Percentiles rank a stretch among this genome's conserved stretches.
Conservation (phyloP, 2,888 invertebrate genomes). For the Tuta absoluta region DNA sequence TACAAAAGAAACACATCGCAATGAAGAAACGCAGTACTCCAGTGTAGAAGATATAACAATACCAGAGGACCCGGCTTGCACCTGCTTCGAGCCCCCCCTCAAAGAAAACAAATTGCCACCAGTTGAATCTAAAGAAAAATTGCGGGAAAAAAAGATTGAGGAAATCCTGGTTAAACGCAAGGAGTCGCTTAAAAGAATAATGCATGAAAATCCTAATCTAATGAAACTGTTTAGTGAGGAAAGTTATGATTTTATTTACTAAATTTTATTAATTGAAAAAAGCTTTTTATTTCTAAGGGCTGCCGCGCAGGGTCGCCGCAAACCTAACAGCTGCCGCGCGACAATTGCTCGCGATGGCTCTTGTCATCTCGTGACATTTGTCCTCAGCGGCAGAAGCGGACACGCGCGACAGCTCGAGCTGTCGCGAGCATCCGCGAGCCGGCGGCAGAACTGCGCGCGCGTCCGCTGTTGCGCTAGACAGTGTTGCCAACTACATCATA, state of each 20-base stretch:
- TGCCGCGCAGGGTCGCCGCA: too few species aligned
- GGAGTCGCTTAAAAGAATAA: slow-evolving; percentile 51
- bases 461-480: too few species aligned
- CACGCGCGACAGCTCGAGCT: too few species aligned
- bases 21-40: slow-evolving; percentile 65
- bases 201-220: slow-evolving; percentile 59
- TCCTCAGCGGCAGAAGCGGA: too few species aligned
- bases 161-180: slow-evolving; percentile 52
- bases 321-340: too few species aligned
- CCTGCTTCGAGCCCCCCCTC: slow-evolving; percentile 44
- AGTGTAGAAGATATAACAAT: slow-evolving; percentile 57
- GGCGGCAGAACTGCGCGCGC: too few species aligned
- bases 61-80: slow-evolving; percentile 44
- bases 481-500: too few species aligned
- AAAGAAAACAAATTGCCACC: not conserved
- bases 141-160: slow-evolving; percentile 20
- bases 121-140: not conserved
- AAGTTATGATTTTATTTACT: slow-evolving; percentile 32
- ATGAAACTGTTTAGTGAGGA: slow-evolving; percentile 68
- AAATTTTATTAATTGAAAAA: slow-evolving; percentile 23
- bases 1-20: slow-evolving; percentile 55
- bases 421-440: too few species aligned
- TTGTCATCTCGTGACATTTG: too few species aligned
- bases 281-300: too few species aligned
- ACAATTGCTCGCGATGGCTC: too few species aligned